Evolutionary conservation across 2,797 vertebrate genomes (phyloP).

Genomic region (Acrossocheilus fasciatus): DNA sequence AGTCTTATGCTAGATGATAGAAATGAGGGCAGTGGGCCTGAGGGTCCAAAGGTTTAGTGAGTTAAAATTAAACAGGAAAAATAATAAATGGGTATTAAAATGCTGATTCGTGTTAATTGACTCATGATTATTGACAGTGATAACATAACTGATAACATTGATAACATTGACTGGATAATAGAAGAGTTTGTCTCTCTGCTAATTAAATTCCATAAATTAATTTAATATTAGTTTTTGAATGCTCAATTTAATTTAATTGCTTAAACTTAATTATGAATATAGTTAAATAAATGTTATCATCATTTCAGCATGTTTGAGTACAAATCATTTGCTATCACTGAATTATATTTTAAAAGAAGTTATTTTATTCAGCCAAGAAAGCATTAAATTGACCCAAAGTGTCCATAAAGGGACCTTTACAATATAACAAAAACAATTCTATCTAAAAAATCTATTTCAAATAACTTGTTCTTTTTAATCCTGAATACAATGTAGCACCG

Average conservation of each 20-base stretch:
- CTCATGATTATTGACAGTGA: background rate
- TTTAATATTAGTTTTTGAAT: background rate
- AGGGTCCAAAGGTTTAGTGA: background rate
- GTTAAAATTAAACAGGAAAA: background rate
- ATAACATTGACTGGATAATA: background rate
- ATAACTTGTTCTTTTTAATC: background rate
- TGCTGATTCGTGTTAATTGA: background rate
- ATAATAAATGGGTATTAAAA: background rate
- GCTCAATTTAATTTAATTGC: background rate
- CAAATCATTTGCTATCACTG: background rate
- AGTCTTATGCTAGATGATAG: background rate
- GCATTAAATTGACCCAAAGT: background rate
- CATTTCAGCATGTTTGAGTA: background rate
- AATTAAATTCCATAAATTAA: background rate
- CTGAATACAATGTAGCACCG: background rate
- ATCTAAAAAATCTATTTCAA: background rate
- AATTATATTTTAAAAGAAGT: background rate
- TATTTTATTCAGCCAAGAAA: background rate
- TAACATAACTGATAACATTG: background rate
- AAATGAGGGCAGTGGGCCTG: conserved; percentile 17
- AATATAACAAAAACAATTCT: background rate
- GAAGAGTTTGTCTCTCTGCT: background rate
- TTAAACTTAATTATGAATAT: background rate
- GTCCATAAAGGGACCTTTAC: background rate
- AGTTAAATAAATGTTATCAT: background rate